phyloP scores from a whole-genome alignment of 2,888 invertebrate genomes.

The Stenichneumon culpator region DNA sequence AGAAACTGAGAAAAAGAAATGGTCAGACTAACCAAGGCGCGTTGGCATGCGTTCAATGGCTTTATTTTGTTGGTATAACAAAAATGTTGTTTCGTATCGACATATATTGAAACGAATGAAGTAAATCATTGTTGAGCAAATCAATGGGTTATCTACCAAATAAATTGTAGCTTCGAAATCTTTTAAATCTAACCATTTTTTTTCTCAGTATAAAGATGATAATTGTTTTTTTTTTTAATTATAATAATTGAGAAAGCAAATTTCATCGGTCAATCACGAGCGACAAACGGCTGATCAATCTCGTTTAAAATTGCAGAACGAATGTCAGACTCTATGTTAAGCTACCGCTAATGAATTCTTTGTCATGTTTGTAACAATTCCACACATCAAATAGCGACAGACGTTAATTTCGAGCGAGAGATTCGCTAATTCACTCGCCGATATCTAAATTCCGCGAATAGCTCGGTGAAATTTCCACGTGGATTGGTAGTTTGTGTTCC shows the following conservation, averaged over 20 bases:
- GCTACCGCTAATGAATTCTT: constrained; percentile 26
- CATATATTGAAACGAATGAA: too few relatives aligned
- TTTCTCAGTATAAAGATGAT: background rate
- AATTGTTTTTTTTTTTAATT: background rate
- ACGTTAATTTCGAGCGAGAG: constrained; percentile 20
- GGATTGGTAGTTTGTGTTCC: constrained; percentile 2
- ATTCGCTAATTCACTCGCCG: constrained; percentile 48
- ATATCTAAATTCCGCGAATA: constrained; percentile 29
- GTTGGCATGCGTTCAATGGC: background rate
- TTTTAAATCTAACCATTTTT: background rate
- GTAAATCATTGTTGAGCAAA: background rate
- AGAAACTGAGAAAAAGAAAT: background rate
- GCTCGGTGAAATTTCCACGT: constrained; percentile 34
- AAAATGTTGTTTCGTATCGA: background rate
- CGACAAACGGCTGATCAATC: background rate
- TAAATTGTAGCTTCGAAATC: background rate
- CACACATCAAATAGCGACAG: background rate
- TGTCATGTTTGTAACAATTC: background rate
- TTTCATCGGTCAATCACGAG: background rate
- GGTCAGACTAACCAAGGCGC: background rate
- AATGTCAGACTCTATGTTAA: background rate
- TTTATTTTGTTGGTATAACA: background rate
- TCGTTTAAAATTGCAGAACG: constrained; percentile 14
- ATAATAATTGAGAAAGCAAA: background rate
- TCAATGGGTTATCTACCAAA: background rate